phyloP scores from a whole-genome alignment of 2,797 vertebrate genomes.

The Nyctalus aviator region DNA sequence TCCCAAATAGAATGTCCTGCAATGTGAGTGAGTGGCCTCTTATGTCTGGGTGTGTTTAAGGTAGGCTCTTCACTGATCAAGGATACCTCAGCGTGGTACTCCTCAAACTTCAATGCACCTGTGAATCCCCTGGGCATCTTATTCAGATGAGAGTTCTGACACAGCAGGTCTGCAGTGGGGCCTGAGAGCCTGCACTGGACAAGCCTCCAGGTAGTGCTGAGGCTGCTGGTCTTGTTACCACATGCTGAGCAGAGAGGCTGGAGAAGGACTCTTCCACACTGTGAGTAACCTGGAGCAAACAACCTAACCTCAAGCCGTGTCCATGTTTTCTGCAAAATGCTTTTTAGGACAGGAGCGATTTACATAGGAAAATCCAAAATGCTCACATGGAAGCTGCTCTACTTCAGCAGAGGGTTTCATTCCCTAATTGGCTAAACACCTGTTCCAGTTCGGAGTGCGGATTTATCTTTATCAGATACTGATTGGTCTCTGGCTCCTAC shows the following conservation, averaged over 20 bases:
- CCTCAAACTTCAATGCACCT: background rate
- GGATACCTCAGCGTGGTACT: background rate
- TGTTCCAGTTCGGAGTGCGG: constrained; percentile 72
- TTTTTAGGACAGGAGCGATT: constrained; percentile 42
- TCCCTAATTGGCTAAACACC: constrained; percentile 78
- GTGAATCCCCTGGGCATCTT: background rate
- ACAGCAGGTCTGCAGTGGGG: background rate
- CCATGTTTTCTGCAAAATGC: constrained; percentile 14
- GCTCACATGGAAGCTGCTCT: constrained; percentile 61
- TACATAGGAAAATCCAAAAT: constrained; percentile 61
- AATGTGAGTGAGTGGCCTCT: background rate
- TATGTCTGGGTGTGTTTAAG: background rate
- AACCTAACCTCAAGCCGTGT: background rate
- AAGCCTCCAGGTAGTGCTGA: background rate
- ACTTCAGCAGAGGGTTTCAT: constrained; percentile 59
- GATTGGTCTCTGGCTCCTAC: constrained; percentile 74
- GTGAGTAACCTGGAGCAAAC: background rate
- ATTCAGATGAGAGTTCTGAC: background rate
- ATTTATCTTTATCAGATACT: constrained; percentile 82
- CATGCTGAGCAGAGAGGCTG: background rate
- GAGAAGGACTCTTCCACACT: background rate
- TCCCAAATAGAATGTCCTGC: background rate
- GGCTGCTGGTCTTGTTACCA: background rate
- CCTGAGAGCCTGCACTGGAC: background rate
- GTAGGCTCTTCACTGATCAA: background rate